These are phyloP conservation scores for Oceanodroma tethys DNA, from an alignment of 2,113 vertebrate species.

Conservation along the genomic window DNA sequence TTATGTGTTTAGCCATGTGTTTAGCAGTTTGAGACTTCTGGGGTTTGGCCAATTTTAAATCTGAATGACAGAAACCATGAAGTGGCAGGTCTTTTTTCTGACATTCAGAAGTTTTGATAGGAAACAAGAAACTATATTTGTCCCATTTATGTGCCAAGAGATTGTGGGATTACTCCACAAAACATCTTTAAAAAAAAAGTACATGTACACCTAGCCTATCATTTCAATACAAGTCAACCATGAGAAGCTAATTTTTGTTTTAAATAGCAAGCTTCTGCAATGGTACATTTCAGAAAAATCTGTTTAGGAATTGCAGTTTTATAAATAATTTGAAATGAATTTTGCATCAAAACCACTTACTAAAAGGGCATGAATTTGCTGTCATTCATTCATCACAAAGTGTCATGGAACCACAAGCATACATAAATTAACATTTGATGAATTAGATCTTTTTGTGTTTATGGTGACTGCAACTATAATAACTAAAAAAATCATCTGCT, in stretches of 20 bases:
- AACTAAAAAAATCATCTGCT: not conserved
- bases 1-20: not conserved
- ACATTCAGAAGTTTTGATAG: not conserved
- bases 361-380: not conserved
- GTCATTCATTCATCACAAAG: not conserved
- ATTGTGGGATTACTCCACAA: not conserved
- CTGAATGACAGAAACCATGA: not conserved
- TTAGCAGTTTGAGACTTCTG: not conserved
- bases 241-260: not conserved
- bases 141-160: not conserved
- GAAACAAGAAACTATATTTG: not conserved
- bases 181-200: not conserved
- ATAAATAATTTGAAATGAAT: not conserved
- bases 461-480: not conserved
- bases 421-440: not conserved
- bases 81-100: not conserved
- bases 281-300: not conserved
- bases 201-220: not conserved
- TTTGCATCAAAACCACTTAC: not conserved
- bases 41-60: not conserved
- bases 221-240: not conserved
- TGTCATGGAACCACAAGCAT: not conserved
- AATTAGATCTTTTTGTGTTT: not conserved
- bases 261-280: not conserved
- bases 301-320: not conserved